Evolutionary conservation across 2,797 vertebrate genomes (phyloP), one percentile per base, ranked within the genome.

Genomic region (Crocidura indochinensis): DNA sequence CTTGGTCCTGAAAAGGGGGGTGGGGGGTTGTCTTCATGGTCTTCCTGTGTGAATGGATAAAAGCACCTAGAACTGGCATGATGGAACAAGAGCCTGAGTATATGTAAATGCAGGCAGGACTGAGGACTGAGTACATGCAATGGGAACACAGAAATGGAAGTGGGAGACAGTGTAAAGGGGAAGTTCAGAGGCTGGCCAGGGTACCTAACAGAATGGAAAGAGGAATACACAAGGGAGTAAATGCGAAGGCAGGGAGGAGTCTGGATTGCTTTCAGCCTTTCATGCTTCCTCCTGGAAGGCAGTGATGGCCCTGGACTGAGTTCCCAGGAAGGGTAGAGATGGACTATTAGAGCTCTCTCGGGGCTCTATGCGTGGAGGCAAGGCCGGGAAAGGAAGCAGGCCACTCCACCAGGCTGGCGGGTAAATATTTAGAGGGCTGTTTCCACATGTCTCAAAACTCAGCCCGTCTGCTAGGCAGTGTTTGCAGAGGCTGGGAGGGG

Each of bases 351-450:
- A 1, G 3, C 67, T 62, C 29, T 1, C 46, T 17, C 15, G 22
- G 83, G 78, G 47, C 68, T 90, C 53, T 8, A 14, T 67, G 17
- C 10, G 9, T 1, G 2, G 60, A 51, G 26, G 31, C 46, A 29
- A 92, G 17, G 49, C n/a, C 19, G 65, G 14, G 22, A 75, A 93
- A 73, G 56, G 24, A 93, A 92, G 38, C 83, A 82, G 79, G 24
- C 90, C 77, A 11, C 74, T 82, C 44, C 46, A 79, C 51, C 87
- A 86, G 85, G 73, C 81, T 95, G 89, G 79, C 0, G 65, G 72
- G 89, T 96, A 94, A 97, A 94, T 91, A 95, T 94, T 95, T 94
- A 85, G 91, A 94, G 88, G 91, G 65, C 51, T 93, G 76, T 83
- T 92, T 95, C 87, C 94, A 89, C 27, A 8, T 91, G 90, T 96